Conservation (phyloP, 1,140 invertebrate genomes). For the Wiebesia pumilae region DNA sequence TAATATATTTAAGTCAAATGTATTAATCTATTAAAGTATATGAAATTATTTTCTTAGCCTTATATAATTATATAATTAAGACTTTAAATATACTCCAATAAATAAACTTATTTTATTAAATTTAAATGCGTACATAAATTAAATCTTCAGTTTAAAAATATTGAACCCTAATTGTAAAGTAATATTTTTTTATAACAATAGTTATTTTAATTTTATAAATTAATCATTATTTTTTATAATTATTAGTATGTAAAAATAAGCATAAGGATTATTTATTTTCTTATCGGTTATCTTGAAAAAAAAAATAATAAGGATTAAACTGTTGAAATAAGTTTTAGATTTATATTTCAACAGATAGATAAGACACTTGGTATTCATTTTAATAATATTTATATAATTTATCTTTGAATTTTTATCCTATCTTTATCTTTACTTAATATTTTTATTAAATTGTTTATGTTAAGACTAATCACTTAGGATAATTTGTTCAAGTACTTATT, state of each 20-base stretch:
- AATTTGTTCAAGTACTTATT: neutral
- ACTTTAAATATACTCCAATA: neutral
- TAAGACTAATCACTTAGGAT: neutral
- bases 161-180: too few species aligned
- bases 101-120: too few species aligned
- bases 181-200: too few species aligned
- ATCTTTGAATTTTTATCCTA: neutral
- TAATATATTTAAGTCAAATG: neutral
- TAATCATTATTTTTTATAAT: too few species aligned
- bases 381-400: neutral
- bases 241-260: neutral
- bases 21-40: neutral
- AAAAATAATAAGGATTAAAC: neutral
- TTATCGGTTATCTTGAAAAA: neutral
- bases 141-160: too few species aligned
- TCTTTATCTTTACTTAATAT: neutral
- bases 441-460: neutral
- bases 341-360: neutral
- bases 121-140: too few species aligned
- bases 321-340: neutral
- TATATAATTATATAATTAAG: neutral
- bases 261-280: neutral
- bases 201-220: too few species aligned
- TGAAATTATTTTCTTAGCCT: neutral
- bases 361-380: neutral